Evolutionary conservation across 2,113 vertebrate genomes (phyloP), one percentile per base, ranked within the genome.

Genomic region (Cebidichthys violaceus): DNA sequence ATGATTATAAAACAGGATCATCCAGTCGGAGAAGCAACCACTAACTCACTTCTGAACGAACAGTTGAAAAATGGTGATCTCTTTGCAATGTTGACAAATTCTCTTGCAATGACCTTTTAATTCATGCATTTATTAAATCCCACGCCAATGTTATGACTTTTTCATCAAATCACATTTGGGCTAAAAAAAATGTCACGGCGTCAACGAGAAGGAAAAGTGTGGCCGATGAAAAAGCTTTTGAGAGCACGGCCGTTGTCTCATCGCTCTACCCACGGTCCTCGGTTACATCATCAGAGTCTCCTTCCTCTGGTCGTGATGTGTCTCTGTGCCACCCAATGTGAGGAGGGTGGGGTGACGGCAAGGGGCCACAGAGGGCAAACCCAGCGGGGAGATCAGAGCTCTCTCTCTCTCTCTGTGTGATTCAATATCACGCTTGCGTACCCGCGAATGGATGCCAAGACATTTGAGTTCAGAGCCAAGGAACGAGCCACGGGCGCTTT

Each of bases 341-440:
- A 78, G 66, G 70, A 62, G 52, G 79, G 75, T 39, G 66, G 70
- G 75, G 39, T 75, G 70, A 31, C 17, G 15, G 81, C 41, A 9
- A 67, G 67, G 69, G 86, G 89, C 80, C 86, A 74, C 67, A 66
- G 88, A 89, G 92, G 85, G 83, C 86, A 89, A 74, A 80, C 84
- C 88, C 89, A 79, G 89, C 52, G 52, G 90, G 88, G 86, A 90
- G 91, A 90, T 92, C 89, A 91, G 81, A 88, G 87, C 87, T 72
- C 73, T 73, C 84, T 84, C 83, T 84, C 83, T 84, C 79, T 86
- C 86, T 90, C 92, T 92, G 90, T 91, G 89, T 84, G 89, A 91
- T 92, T 93, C 86, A 89, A 92, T 92, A 91, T 93, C 91, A 92
- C 82, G 86, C 90, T 88, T 90, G 86, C 88, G 88, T 91, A 75